A percentile compares a stretch with the other conserved stretches of the same genome.
Evolutionary conservation across 2,113 vertebrate species (phyloP).

Genomic region (Proterorhinus semilunaris): DNA sequence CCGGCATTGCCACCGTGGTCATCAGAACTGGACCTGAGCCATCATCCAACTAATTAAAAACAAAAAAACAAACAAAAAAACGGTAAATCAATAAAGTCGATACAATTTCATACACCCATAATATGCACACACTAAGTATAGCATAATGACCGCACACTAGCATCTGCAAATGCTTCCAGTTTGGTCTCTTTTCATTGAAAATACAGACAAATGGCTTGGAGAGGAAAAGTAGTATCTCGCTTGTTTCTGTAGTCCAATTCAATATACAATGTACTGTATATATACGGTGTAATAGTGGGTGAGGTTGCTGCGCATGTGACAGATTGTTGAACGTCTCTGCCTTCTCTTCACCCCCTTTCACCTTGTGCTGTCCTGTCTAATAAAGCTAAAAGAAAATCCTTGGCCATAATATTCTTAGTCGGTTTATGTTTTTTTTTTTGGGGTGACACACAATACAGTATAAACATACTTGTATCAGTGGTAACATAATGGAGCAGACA

Average conservation of each 20-base stretch:
- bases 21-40: slow-evolving; percentile 90
- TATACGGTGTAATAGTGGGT: too few relatives aligned
- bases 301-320: too few relatives aligned
- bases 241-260: too few relatives aligned
- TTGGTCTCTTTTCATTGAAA: too few relatives aligned
- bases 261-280: too few relatives aligned
- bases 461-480: slow-evolving; percentile 9
- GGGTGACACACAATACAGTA: not conserved
- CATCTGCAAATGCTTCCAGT: not conserved
- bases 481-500: slow-evolving; percentile 29
- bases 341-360: too few relatives aligned
- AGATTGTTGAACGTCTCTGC: too few relatives aligned
- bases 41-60: slow-evolving; percentile 83
- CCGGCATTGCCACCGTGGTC: slow-evolving; percentile 99
- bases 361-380: too few relatives aligned
- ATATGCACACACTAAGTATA: not conserved
- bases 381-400: too few relatives aligned
- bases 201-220: too few relatives aligned
- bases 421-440: not conserved
- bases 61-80: slow-evolving; percentile 22
- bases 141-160: not conserved
- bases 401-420: too few relatives aligned
- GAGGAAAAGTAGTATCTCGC: too few relatives aligned
- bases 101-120: not conserved
- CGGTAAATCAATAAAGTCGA: not conserved